Percentiles rank a stretch among this genome's conserved stretches.
Conservation (phyloP, 1,140 invertebrate genomes). For the Megalopta genalis region DNA sequence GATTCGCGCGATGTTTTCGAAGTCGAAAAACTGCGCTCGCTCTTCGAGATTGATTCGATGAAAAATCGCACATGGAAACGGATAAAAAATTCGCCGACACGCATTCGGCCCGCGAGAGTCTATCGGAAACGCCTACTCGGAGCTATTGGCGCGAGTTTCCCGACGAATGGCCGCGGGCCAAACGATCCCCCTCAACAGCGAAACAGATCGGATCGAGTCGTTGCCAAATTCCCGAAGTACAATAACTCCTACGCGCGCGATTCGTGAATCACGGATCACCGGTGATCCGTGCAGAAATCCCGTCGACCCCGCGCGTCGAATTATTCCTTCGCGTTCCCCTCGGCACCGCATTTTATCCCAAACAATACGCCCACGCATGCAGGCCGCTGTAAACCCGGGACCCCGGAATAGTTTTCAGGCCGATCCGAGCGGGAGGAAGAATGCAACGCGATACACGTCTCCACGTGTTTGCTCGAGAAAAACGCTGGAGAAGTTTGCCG, state of each 20-base stretch:
- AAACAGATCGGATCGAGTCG: background rate
- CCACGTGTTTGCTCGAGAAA: background rate
- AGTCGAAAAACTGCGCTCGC: too few species aligned
- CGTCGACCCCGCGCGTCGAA: background rate
- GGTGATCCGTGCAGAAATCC: background rate
- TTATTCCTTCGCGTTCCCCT: background rate
- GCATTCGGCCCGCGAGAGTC: background rate
- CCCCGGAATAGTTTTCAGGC: background rate
- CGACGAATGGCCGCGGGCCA: slow-evolving; percentile 14
- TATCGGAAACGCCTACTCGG: background rate
- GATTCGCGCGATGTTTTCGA: background rate
- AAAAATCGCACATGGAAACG: too few species aligned
- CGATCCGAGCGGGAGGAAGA: background rate
- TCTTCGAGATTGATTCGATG: too few species aligned
- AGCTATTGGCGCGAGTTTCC: slow-evolving; percentile 10
- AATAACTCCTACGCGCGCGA: background rate
- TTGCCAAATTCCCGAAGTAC: slow-evolving; percentile 17
- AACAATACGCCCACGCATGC: background rate
- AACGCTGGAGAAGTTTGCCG: background rate
- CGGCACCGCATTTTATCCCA: background rate
- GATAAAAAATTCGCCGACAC: too few species aligned
- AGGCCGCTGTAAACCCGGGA: background rate
- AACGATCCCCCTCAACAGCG: background rate
- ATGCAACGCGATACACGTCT: background rate
- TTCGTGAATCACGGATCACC: background rate